A percentile compares a stretch with the other conserved stretches of the same genome.
phyloP scores from a whole-genome alignment of 2,113 vertebrate species.

The Pungitius pungitius region DNA sequence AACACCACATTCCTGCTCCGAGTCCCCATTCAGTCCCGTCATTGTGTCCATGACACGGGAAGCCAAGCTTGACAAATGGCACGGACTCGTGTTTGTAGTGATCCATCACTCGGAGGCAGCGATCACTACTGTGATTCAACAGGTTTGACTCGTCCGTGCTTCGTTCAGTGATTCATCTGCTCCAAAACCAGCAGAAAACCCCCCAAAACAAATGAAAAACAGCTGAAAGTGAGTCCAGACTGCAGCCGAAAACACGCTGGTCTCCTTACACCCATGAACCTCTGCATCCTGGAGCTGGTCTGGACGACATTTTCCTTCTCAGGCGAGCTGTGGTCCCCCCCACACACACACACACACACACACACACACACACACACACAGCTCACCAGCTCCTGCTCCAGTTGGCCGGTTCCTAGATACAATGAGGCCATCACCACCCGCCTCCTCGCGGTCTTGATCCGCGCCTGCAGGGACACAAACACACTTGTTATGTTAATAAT shows the following conservation, averaged over 20 bases:
- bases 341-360: not conserved
- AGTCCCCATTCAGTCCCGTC: not conserved
- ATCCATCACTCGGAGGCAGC: slow-evolving; percentile 57
- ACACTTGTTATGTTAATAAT: too few relatives aligned
- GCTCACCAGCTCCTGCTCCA: slow-evolving; percentile 94
- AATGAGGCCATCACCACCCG: slow-evolving; percentile 96
- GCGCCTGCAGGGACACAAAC: slow-evolving; percentile 75
- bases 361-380: not conserved
- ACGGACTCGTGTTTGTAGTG: slow-evolving; percentile 30
- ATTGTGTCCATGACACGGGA: slow-evolving; percentile 13
- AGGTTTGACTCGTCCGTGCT: slow-evolving; percentile 21
- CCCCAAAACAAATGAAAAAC: slow-evolving; percentile 45
- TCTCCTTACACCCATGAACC: too few relatives aligned
- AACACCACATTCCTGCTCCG: slow-evolving; percentile 21
- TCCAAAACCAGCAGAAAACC: slow-evolving; percentile 8
- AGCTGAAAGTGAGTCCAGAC: slow-evolving; percentile 65
- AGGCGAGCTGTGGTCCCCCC: slow-evolving; percentile 34
- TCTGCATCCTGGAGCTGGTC: too few relatives aligned
- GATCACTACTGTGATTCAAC: slow-evolving; percentile 47
- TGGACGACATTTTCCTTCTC: slow-evolving; percentile 39
- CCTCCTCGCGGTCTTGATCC: slow-evolving; percentile 87
- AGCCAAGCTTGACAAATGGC: slow-evolving; percentile 21
- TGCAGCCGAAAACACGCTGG: too few relatives aligned
- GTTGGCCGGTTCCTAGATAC: slow-evolving; percentile 91
- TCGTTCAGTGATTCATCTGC: slow-evolving; percentile 40